Conservation (phyloP, 2,797 vertebrate species). For the Eospalax fontanierii region DNA sequence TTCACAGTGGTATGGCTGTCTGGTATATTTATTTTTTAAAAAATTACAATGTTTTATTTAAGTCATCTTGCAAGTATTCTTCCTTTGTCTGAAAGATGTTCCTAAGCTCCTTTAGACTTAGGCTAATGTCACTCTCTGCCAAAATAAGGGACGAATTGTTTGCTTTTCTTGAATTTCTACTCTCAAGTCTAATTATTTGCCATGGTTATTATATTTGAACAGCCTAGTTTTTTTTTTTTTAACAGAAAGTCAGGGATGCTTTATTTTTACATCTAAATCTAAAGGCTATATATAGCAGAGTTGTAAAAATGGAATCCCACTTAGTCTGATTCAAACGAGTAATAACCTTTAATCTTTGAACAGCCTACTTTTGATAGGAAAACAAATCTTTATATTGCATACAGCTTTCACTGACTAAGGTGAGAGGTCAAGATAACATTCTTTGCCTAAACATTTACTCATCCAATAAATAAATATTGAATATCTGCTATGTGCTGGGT, state of each 20-base stretch:
- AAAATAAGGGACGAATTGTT: slow-evolving; percentile 50
- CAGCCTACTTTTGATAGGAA: neutral
- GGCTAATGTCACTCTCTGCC: neutral
- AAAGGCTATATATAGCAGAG: neutral
- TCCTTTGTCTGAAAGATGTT: neutral
- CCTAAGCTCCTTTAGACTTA: neutral
- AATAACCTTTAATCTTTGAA: neutral
- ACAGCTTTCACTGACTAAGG: neutral
- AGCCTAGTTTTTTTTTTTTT: neutral
- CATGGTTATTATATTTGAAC: slow-evolving; percentile 24
- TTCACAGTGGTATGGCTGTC: neutral
- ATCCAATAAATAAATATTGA: slow-evolving; percentile 41
- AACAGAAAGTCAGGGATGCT: neutral
- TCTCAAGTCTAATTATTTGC: slow-evolving; percentile 57
- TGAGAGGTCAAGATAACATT: slow-evolving; percentile 11
- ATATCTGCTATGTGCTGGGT: neutral
- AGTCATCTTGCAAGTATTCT: slow-evolving; percentile 16
- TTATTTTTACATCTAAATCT: slow-evolving; percentile 2
- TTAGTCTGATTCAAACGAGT: neutral
- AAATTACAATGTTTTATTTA: slow-evolving; percentile 38
- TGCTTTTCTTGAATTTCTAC: slow-evolving; percentile 52
- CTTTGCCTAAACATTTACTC: slow-evolving; percentile 44
- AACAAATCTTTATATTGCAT: slow-evolving; percentile 36
- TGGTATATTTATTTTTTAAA: slow-evolving; percentile 47
- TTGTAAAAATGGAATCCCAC: neutral